phyloP scores from a whole-genome alignment of 2,888 invertebrate species.

The Gymnosoma rotundatum region DNA sequence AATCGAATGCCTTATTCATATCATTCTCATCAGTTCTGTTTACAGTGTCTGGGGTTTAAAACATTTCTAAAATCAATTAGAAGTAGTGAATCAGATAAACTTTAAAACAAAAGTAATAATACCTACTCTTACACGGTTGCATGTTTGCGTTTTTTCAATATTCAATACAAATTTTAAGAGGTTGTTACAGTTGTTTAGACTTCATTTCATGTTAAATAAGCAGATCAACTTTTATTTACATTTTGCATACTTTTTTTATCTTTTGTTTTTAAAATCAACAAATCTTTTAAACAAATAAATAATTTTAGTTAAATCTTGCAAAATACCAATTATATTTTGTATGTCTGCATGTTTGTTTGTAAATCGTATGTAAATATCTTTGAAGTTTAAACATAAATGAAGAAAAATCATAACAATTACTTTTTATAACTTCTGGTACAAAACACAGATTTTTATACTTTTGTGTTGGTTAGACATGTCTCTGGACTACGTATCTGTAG shows the following conservation, averaged over 20 bases:
- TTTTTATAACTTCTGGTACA: conserved; percentile 62
- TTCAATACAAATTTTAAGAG: not conserved
- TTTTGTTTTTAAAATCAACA: conserved; percentile 50
- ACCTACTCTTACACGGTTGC: not conserved
- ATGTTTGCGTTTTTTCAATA: not conserved
- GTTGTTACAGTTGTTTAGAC: too few relatives aligned
- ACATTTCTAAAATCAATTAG: too few relatives aligned
- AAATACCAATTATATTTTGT: conserved; percentile 6
- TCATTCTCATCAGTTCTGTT: too few relatives aligned
- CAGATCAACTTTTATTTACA: conserved; percentile 59
- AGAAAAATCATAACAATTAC: conserved; percentile 58
- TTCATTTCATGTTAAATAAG: conserved; percentile 54
- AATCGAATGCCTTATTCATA: too few relatives aligned
- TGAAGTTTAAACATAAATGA: conserved; percentile 32
- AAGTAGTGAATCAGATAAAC: not conserved
- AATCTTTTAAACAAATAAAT: conserved; percentile 61
- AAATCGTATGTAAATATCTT: conserved; percentile 38
- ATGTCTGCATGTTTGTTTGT: not conserved
- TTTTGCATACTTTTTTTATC: too few relatives aligned
- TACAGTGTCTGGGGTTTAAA: too few relatives aligned
- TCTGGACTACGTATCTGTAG: not conserved
- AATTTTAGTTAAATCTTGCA: conserved; percentile 34
- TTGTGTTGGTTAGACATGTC: conserved; percentile 25
- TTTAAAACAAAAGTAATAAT: not conserved
- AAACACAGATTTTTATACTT: conserved; percentile 37